These are phyloP conservation scores for Brachionus koreanus DNA, from an alignment of 1,140 invertebrate species.

Conservation along the genomic window DNA sequence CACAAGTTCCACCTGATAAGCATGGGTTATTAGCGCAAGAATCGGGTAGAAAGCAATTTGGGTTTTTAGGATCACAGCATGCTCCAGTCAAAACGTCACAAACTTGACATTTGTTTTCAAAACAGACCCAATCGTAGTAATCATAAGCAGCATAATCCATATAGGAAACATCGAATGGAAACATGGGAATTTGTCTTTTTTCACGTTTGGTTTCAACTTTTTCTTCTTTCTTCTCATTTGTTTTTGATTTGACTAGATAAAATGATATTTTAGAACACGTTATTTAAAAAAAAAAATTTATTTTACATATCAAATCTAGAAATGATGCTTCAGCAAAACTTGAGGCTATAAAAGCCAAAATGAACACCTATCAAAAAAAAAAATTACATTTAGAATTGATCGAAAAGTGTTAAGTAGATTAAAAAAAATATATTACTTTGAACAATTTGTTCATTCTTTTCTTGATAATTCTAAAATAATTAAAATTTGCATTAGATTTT, in stretches of 20 bases:
- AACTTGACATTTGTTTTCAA: neutral
- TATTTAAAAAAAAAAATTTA: neutral
- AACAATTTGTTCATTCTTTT: constrained; percentile 5
- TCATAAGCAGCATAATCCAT: constrained; percentile 43
- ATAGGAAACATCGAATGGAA: constrained; percentile 29
- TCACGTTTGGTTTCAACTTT: neutral
- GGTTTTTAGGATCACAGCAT: constrained; percentile 2
- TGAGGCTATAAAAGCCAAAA: constrained; percentile 10
- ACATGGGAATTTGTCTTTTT: constrained; percentile 41
- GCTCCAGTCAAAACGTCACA: constrained; percentile 42
- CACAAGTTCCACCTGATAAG: constrained; percentile 40
- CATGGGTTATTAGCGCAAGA: constrained; percentile 37
- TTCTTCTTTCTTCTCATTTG: neutral
- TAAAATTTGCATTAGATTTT: neutral
- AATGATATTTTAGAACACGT: neutral
- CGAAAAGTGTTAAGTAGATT: neutral
- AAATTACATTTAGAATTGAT: neutral
- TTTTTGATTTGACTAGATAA: neutral
- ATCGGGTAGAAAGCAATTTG: constrained; percentile 34
- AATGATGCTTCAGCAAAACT: neutral
- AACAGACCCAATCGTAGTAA: constrained; percentile 40
- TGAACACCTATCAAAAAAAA: neutral
- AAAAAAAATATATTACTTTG: neutral
- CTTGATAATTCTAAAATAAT: neutral
- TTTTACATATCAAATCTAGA: neutral